A percentile compares a stretch with the other conserved stretches of the same genome.
Evolutionary conservation across 2,888 invertebrate species (phyloP).

Genomic region (Diaphora mendica): DNA sequence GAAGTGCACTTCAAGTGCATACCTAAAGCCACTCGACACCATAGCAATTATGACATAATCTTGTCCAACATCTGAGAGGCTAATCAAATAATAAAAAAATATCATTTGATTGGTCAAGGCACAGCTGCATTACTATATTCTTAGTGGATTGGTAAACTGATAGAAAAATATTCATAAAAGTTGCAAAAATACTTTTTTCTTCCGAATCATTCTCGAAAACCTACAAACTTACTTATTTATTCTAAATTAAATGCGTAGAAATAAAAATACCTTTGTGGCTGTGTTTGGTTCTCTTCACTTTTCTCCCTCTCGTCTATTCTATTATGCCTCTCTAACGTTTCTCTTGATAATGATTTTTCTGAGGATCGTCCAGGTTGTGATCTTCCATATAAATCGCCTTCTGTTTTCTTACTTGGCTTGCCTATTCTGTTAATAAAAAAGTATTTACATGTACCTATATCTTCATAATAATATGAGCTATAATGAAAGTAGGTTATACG

Average conservation of each 20-base stretch:
- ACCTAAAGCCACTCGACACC: too few species aligned
- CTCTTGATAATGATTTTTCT: constrained; percentile 80
- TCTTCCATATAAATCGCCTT: constrained; percentile 74
- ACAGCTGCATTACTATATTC: too few species aligned
- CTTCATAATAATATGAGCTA: background rate
- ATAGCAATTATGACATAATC: too few species aligned
- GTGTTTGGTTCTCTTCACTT: constrained; percentile 62
- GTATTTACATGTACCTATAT: background rate
- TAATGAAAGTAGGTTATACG: background rate
- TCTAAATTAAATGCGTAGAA: background rate
- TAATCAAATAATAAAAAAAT: too few species aligned
- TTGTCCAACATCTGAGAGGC: too few species aligned
- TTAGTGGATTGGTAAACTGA: too few species aligned
- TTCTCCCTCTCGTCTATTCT: constrained; percentile 67
- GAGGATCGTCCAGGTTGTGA: constrained; percentile 80
- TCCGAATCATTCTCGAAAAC: too few species aligned
- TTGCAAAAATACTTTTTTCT: too few species aligned
- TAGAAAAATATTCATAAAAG: too few species aligned
- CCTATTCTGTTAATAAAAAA: constrained; percentile 80
- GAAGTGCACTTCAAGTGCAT: too few species aligned
- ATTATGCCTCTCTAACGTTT: constrained; percentile 74
- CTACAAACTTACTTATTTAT: background rate
- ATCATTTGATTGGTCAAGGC: too few species aligned
- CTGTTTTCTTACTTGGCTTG: constrained; percentile 79
- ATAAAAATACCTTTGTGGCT: constrained; percentile 57